phyloP scores from a whole-genome alignment of 2,113 vertebrate genomes.

The Pseudopodoces humilis region DNA sequence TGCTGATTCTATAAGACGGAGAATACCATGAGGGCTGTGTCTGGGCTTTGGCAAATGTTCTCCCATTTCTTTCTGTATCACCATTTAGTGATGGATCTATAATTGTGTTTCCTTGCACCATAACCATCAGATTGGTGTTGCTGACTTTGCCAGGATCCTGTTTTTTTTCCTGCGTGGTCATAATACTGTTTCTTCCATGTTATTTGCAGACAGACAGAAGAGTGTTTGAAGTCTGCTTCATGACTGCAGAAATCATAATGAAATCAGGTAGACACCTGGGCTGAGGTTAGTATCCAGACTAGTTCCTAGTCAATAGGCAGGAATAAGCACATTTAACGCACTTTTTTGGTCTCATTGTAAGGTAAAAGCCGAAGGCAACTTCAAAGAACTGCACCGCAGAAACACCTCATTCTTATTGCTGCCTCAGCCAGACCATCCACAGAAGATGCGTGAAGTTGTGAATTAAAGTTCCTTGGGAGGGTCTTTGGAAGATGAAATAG shows the following conservation, averaged over 20 bases:
- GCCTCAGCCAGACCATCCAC: background rate
- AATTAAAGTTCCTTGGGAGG: background rate
- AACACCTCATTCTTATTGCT: accelerated
- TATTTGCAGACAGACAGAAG: background rate
- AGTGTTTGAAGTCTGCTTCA: background rate
- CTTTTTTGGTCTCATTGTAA: background rate
- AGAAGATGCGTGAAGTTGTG: background rate
- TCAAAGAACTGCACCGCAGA: background rate
- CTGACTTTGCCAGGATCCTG: background rate
- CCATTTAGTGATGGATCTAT: background rate
- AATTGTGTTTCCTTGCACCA: background rate
- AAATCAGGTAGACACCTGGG: background rate
- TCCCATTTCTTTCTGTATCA: background rate
- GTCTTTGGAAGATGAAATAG: background rate
- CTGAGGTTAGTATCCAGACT: background rate
- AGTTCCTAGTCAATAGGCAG: background rate
- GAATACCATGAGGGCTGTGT: background rate
- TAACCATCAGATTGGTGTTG: background rate
- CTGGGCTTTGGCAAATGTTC: background rate
- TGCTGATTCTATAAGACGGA: background rate
- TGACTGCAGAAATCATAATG: background rate
- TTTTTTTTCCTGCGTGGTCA: background rate
- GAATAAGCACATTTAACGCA: background rate
- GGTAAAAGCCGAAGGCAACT: background rate
- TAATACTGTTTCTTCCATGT: background rate